Percentiles rank a stretch among this genome's conserved stretches.
phyloP scores from a whole-genome alignment of 2,888 invertebrate genomes.

The Nomada lathburiana region DNA sequence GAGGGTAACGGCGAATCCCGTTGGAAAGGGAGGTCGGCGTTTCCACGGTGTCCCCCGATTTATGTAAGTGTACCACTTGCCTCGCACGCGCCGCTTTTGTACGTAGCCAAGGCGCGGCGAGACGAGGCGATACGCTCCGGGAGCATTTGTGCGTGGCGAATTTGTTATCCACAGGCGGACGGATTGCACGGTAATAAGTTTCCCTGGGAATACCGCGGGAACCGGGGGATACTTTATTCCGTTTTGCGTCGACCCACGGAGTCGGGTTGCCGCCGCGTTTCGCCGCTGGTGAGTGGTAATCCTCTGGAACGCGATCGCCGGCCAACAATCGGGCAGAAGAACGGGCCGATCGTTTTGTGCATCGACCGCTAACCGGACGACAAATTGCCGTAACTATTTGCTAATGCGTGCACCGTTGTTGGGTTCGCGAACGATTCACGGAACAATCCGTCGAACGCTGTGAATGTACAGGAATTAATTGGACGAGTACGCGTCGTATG shows the following conservation, averaged over 20 bases:
- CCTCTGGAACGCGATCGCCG: slow-evolving; percentile 51
- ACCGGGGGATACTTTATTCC: slow-evolving; percentile 72
- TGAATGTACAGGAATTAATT: too few species aligned
- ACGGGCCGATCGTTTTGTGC: slow-evolving; percentile 56
- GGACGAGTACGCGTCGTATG: too few species aligned
- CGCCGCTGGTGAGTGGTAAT: slow-evolving; percentile 46
- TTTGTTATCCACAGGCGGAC: slow-evolving; percentile 59
- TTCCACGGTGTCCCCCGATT: slow-evolving; percentile 40
- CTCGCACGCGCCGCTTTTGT: slow-evolving; percentile 32
- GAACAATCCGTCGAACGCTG: too few species aligned
- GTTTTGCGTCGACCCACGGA: slow-evolving; percentile 69
- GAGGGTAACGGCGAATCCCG: not conserved
- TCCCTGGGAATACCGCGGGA: slow-evolving; percentile 75
- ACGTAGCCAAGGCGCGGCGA: slow-evolving; percentile 12
- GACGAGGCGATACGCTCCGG: not conserved
- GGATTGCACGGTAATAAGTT: slow-evolving; percentile 77
- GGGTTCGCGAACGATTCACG: too few species aligned
- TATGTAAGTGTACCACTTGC: slow-evolving; percentile 58
- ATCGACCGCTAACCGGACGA: slow-evolving; percentile 49
- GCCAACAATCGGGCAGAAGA: slow-evolving; percentile 25
- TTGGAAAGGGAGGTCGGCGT: slow-evolving; percentile 1
- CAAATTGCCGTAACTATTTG: slow-evolving; percentile 55
- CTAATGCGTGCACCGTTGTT: slow-evolving; percentile 12
- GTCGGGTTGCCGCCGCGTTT: slow-evolving; percentile 45
- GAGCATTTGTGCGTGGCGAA: slow-evolving; percentile 48